Base-by-base conservation (phyloP, 2,113 vertebrate genomes). In the Grallaria varia region DNA sequence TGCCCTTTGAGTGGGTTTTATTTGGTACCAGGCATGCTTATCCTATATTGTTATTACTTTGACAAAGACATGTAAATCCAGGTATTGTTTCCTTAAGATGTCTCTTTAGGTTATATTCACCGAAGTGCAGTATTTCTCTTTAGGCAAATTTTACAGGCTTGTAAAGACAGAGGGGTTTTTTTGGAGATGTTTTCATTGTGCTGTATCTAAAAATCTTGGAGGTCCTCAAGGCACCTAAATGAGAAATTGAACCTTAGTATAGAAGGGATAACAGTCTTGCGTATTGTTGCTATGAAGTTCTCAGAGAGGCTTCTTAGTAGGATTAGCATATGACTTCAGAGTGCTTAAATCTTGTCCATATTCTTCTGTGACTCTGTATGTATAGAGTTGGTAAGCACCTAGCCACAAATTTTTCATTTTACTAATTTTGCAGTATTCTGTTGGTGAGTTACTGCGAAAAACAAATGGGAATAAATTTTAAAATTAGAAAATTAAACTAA, bases 1-100 rank as follows among this genome's bases (percentile, higher is more conserved):
- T 52, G 14, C 8, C 8, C 17, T 68, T 24, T 37, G 49, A 1
- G 2, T 1, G 2, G 0, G 6, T 6, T 40, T 75, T 52, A 15
- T 78, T 78, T 85, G 28, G 12, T 85, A 22, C 10, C 14, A 79
- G 39, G 12, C 4, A 3, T 55, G 14, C 49, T 91, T 84, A 4
- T 55, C 20, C 5, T 81, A 1, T 50, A 13, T 63, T 4, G 2
- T 52, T 87, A 74, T 37, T 72, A 47, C 15, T 60, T 93, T 73
- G 50, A 63, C n/a, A 91, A 28, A 69, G 66, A 64, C 17, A 24
- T 37, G 14, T n/a, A 72, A 82, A 76, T 75, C 75, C 14, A 40
- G 27, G 7, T 72, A 23, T 40, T 53, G 28, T 75, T 89, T 89
- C 24, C 52, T 56, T 68, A 72, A 42, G 18, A 27, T 39, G 23